A percentile compares a stretch with the other conserved stretches of the same genome.
Conservation (phyloP, 1,140 invertebrate genomes). For the Sycophaga agraensis region DNA sequence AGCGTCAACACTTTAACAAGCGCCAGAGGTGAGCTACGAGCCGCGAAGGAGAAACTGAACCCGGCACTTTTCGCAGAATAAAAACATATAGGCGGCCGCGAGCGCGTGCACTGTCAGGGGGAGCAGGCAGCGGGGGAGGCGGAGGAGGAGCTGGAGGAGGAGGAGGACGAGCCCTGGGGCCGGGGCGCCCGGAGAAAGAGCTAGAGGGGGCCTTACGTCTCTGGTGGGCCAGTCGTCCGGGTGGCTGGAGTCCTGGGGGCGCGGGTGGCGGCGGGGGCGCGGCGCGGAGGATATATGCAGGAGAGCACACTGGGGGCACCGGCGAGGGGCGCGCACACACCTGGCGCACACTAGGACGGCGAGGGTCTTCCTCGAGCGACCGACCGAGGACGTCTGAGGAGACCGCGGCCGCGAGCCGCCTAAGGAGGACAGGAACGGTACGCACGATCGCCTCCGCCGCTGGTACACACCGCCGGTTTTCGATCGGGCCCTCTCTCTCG, state of each 20-base stretch:
- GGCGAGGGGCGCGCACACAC: slow-evolving; percentile 34
- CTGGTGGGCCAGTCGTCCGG: no score
- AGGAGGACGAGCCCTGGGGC: neutral
- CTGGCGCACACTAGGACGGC: slow-evolving; percentile 32
- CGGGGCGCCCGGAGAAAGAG: neutral
- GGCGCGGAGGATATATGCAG: neutral
- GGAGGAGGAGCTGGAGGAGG: no score
- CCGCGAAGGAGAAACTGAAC: slow-evolving; percentile 15
- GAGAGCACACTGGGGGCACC: no score
- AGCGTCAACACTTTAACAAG: slow-evolving; percentile 26
- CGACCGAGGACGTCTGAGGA: slow-evolving; percentile 53
- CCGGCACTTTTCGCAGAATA: slow-evolving; percentile 22
- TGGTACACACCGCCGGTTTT: slow-evolving; percentile 44
- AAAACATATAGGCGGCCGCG: slow-evolving; percentile 14
- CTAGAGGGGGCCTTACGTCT: no score
- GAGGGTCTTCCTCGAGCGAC: slow-evolving; percentile 52
- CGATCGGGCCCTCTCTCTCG: slow-evolving; percentile 36
- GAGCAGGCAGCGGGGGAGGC: neutral
- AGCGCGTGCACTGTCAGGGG: slow-evolving; percentile 19
- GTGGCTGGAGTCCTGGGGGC: no score
- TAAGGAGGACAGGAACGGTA: slow-evolving; percentile 60
- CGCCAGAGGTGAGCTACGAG: slow-evolving; percentile 10
- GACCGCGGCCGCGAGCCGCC: slow-evolving; percentile 44
- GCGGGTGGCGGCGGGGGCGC: no score
- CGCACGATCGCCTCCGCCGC: slow-evolving; percentile 57